Percentiles rank a stretch among this genome's conserved stretches.
Conservation (phyloP, 2,113 vertebrate genomes). For the Gorsachius goisagi region DNA sequence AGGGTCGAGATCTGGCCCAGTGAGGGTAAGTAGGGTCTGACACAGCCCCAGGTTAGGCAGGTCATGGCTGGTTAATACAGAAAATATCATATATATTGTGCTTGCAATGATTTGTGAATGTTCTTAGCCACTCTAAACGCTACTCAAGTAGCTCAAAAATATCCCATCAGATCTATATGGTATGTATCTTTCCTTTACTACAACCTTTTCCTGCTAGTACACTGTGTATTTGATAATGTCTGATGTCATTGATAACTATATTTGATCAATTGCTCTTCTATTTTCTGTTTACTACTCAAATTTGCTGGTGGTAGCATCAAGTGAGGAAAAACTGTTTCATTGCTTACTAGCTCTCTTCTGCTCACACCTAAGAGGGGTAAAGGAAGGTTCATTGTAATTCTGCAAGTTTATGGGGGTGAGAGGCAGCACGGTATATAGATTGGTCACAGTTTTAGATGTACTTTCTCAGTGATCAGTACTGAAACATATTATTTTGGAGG, state of each 20-base stretch:
- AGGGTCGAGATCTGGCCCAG: neutral
- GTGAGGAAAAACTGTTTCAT: neutral
- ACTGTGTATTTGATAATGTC: neutral
- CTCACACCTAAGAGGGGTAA: neutral
- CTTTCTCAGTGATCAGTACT: slow-evolving; percentile 1
- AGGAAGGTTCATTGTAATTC: neutral
- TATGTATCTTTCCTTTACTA: neutral
- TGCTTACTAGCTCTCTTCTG: neutral
- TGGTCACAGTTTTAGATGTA: neutral
- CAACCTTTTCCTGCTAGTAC: neutral
- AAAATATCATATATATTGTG: neutral
- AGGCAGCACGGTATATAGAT: neutral
- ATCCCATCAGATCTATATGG: neutral
- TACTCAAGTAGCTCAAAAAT: neutral
- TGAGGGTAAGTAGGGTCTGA: neutral
- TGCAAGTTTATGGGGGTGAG: neutral
- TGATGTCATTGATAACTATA: neutral
- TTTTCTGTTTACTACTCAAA: neutral
- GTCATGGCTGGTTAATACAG: neutral
- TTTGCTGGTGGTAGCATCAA: neutral
- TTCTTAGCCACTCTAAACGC: neutral
- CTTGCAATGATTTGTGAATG: neutral
- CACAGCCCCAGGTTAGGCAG: neutral
- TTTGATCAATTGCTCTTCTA: neutral
- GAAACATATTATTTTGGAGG: slow-evolving; percentile 8